These are phyloP conservation scores for Furcifer pardalis DNA, from an alignment of 2,797 vertebrate genomes.

Conservation along the genomic window DNA sequence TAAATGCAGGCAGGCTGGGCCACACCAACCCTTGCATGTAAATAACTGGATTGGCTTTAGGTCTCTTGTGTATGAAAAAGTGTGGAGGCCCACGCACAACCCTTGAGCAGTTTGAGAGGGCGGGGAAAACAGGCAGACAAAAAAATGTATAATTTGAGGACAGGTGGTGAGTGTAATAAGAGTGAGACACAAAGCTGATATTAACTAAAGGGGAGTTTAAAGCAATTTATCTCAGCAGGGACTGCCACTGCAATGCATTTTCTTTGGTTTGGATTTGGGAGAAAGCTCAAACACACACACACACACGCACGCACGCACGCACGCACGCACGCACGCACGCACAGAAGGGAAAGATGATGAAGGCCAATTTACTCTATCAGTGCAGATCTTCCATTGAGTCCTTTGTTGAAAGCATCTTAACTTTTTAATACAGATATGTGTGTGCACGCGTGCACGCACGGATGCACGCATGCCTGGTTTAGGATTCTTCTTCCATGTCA, in stretches of 20 bases:
- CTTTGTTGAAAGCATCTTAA: conserved; percentile 6
- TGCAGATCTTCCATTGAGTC: background rate
- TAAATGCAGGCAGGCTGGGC: background rate
- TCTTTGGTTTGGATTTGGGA: conserved; percentile 7
- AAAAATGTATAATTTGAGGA: conserved; percentile 1
- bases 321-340: too few relatives aligned
- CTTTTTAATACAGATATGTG: conserved; percentile 39
- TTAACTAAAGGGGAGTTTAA: conserved; percentile 42
- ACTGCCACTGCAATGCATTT: background rate
- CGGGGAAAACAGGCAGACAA: background rate
- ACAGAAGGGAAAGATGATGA: background rate
- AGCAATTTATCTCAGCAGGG: conserved; percentile 55
- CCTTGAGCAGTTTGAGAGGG: background rate
- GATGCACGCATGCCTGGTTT: too few relatives aligned
- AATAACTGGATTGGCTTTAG: background rate
- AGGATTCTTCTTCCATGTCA: too few relatives aligned
- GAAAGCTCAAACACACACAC: background rate
- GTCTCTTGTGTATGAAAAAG: background rate
- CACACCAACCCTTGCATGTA: accelerated
- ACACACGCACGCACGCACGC: too few relatives aligned
- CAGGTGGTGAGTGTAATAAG: conserved; percentile 53
- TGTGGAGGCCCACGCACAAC: background rate
- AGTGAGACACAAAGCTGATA: conserved; percentile 51
- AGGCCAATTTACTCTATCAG: conserved; percentile 18
- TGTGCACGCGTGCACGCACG: too few relatives aligned